Evolutionary conservation across 2,888 invertebrate species (phyloP).

Genomic region (Pammene aurita): DNA sequence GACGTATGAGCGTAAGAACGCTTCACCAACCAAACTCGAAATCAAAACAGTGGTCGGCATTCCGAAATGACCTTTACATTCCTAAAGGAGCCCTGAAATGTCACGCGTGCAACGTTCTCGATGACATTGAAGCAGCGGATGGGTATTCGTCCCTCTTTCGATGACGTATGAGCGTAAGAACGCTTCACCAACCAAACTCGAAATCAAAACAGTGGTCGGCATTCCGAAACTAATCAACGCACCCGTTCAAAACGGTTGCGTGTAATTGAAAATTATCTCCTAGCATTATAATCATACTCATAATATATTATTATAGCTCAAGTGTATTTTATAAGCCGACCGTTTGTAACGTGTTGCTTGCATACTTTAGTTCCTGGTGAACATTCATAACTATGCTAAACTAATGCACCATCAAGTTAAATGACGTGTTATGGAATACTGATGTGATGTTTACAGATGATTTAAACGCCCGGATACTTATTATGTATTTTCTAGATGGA

Average conservation of each 20-base stretch:
- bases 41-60: constrained; percentile 25
- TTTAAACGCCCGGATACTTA: constrained; percentile 33
- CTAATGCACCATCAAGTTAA: constrained; percentile 27
- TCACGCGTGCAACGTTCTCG: no score
- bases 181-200: neutral
- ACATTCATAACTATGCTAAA: constrained; percentile 22
- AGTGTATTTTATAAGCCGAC: constrained; percentile 30
- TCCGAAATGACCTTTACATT: no score
- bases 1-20: no score
- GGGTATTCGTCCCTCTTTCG: no score
- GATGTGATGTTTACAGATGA: constrained; percentile 25
- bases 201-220: constrained; percentile 18
- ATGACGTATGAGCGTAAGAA: no score
- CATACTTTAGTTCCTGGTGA: constrained; percentile 36
- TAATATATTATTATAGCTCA: constrained; percentile 33
- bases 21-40: neutral
- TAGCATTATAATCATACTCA: constrained; percentile 26
- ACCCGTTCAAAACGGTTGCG: constrained; percentile 35
- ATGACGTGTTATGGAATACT: constrained; percentile 32
- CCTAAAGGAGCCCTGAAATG: no score
- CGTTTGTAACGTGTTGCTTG: constrained; percentile 32
- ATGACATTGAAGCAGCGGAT: no score
- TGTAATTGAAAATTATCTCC: constrained; percentile 41
- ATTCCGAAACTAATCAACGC: constrained; percentile 32
- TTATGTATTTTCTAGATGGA: constrained; percentile 23